phyloP scores from a whole-genome alignment of 2,888 invertebrate genomes.

The Micoletzkya japonica region DNA sequence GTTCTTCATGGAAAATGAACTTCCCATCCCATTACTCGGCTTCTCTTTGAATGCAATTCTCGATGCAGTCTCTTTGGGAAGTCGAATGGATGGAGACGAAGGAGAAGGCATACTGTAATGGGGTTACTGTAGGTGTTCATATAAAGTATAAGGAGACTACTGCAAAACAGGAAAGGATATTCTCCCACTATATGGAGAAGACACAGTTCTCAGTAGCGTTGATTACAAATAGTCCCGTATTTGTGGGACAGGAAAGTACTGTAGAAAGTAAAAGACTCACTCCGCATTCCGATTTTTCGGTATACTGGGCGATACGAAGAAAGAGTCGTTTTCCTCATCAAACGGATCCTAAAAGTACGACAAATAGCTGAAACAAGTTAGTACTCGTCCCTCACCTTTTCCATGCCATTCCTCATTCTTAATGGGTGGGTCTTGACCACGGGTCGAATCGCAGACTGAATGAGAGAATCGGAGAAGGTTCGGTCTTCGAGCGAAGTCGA shows the following conservation, averaged over 20 bases:
- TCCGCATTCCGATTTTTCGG: too few relatives aligned
- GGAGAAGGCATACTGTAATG: neutral
- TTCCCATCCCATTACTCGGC: constrained; percentile 22
- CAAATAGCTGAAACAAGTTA: neutral
- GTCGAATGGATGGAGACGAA: neutral
- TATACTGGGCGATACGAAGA: too few relatives aligned
- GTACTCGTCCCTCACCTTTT: neutral
- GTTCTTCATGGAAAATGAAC: constrained; percentile 21
- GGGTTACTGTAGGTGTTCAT: too few relatives aligned
- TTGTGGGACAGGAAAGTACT: too few relatives aligned
- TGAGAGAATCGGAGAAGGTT: constrained; percentile 15
- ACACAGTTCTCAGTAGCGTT: too few relatives aligned
- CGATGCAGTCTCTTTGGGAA: too few relatives aligned
- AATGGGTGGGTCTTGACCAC: neutral
- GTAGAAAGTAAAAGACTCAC: too few relatives aligned
- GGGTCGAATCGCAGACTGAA: constrained; percentile 14
- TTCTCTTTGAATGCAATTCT: constrained; percentile 16
- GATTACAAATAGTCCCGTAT: too few relatives aligned
- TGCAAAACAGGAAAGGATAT: too few relatives aligned
- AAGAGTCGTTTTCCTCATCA: constrained; percentile 1
- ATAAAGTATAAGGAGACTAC: too few relatives aligned
- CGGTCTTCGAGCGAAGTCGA: too few relatives aligned
- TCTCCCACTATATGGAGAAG: too few relatives aligned
- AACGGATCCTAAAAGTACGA: neutral
- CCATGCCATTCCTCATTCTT: neutral